Conservation (phyloP, 2,113 vertebrate genomes). For the Podarcis raffonei region DNA sequence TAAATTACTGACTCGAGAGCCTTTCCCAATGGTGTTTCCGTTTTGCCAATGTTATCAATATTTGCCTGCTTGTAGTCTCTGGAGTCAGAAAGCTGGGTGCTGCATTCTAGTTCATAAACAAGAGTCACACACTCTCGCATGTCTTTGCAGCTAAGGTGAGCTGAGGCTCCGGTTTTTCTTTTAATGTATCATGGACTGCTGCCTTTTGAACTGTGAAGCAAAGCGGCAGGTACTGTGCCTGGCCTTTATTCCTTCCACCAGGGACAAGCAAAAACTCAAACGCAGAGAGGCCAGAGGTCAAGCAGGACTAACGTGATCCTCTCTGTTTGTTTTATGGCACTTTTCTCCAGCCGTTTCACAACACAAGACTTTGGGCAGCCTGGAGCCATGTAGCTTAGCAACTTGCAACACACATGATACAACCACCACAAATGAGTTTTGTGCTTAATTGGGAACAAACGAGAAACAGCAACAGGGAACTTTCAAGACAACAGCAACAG, state of each 20-base stretch:
- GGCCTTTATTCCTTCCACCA: neutral
- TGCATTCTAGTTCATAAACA: too few species aligned
- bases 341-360: neutral
- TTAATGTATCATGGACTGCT: neutral
- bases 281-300: neutral
- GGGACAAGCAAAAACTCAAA: neutral
- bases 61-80: too few species aligned
- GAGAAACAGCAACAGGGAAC: neutral
- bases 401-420: neutral
- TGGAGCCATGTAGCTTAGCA: conserved; percentile 6
- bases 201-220: neutral
- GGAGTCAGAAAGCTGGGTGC: too few species aligned
- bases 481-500: neutral
- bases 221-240: neutral
- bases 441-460: neutral
- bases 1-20: too few species aligned
- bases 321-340: neutral
- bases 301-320: neutral
- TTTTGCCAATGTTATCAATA: too few species aligned
- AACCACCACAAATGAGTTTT: neutral
- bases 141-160: neutral
- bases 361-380: neutral
- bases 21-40: too few species aligned
- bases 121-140: neutral
- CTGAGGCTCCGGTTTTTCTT: neutral